These are phyloP conservation scores for Notospermus geniculatus DNA, from an alignment of 1,140 invertebrate species.

Conservation along the genomic window DNA sequence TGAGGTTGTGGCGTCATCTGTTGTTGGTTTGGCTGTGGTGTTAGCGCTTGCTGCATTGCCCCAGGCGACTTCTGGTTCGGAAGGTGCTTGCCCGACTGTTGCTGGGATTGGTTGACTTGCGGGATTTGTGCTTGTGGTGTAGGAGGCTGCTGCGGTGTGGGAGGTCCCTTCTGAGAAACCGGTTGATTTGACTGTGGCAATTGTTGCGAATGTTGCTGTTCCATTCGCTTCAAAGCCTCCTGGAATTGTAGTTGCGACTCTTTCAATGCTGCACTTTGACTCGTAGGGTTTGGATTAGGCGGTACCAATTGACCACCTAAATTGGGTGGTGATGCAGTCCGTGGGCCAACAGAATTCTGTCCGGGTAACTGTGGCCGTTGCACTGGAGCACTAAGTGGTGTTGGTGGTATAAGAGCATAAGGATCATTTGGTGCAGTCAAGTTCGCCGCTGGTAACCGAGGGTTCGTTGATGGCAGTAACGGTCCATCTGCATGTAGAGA, in stretches of 20 bases:
- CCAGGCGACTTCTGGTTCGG: no score
- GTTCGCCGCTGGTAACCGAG: not conserved
- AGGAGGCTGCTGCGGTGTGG: no score
- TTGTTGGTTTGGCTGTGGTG: slow-evolving; percentile 24
- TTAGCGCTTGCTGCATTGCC: slow-evolving; percentile 27
- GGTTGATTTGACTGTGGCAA: no score
- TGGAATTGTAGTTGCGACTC: slow-evolving; percentile 31
- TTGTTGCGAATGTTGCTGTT: slow-evolving; percentile 37
- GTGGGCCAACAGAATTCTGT: slow-evolving; percentile 1
- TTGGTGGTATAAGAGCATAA: slow-evolving; percentile 11
- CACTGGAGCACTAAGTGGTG: slow-evolving; percentile 8
- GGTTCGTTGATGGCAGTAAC: not conserved
- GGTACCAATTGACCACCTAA: not conserved
- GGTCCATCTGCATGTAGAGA: slow-evolving; percentile 17
- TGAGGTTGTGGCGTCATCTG: slow-evolving; percentile 23
- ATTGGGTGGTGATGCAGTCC: slow-evolving; percentile 5
- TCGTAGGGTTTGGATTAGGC: slow-evolving; percentile 15
- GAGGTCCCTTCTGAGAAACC: no score
- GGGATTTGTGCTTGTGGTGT: no score
- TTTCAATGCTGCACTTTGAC: slow-evolving; percentile 18
- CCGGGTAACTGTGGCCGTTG: slow-evolving; percentile 5
- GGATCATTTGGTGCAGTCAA: slow-evolving; percentile 10
- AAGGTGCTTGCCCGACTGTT: no score
- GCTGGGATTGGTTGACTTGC: no score
- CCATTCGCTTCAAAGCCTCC: slow-evolving; percentile 51